A percentile compares a stretch with the other conserved stretches of the same genome.
Evolutionary conservation across 2,113 vertebrate species (phyloP).

Genomic region (Cyphomyrus plagiostoma): DNA sequence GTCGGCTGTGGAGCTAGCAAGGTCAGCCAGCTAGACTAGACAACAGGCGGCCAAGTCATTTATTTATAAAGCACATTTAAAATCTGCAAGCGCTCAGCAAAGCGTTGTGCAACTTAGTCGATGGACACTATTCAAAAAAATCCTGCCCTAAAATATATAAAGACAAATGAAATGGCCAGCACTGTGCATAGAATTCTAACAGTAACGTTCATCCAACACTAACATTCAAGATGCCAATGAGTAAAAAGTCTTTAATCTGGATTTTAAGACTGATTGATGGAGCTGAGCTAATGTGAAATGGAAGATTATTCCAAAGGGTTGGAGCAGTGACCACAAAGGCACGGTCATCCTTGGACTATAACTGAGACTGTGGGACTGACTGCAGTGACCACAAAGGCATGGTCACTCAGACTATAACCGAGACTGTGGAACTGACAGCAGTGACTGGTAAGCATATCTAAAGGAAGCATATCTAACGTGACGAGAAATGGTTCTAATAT

Average conservation of each 20-base stretch:
- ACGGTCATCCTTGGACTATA: background rate
- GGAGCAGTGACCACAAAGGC: background rate
- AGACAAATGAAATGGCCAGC: background rate
- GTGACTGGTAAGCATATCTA: too few species aligned
- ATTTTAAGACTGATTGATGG: background rate
- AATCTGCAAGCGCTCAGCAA: background rate
- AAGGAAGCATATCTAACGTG: too few species aligned
- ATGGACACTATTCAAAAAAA: background rate
- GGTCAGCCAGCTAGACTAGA: too few species aligned
- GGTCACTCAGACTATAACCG: background rate
- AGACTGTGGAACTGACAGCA: background rate
- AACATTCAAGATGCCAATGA: background rate
- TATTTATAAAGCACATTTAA: background rate
- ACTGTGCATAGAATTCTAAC: background rate
- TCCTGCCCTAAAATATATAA: background rate
- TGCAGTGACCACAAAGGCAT: background rate
- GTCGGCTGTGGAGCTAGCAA: too few species aligned
- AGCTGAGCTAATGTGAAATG: background rate
- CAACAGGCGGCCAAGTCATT: background rate
- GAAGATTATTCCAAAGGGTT: too few species aligned
- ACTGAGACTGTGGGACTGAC: background rate
- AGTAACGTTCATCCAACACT: background rate
- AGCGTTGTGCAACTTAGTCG: too few species aligned
- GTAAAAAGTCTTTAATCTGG: too few species aligned
- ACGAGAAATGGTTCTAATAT: too few species aligned